These are phyloP conservation scores for Epizoanthus illoricatus DNA, from an alignment of 92 coral and sea anemone species.

Conservation along the genomic window DNA sequence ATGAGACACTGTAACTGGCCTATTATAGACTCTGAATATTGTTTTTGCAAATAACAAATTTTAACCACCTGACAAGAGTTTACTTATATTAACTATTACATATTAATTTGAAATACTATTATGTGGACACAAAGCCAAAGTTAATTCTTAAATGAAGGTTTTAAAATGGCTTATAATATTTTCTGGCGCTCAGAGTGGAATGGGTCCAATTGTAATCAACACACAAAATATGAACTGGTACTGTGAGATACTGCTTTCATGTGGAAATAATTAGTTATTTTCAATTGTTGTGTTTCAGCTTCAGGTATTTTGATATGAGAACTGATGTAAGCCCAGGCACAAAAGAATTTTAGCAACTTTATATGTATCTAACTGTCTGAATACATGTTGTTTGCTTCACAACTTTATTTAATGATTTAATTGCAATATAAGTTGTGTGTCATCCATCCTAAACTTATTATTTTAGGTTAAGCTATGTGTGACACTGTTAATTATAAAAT, in stretches of 20 bases:
- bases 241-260: background rate
- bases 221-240: slow-evolving; percentile 16
- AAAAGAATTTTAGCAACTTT: too few relatives aligned
- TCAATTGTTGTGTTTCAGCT: background rate
- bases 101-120: background rate
- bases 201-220: background rate
- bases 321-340: background rate
- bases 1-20: background rate
- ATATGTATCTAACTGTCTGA: too few relatives aligned
- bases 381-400: too few relatives aligned
- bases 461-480: too few relatives aligned
- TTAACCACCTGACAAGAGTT: background rate
- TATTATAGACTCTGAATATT: background rate
- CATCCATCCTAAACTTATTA: too few relatives aligned
- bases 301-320: background rate
- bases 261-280: slow-evolving; percentile 7
- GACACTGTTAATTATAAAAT: too few relatives aligned
- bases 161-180: background rate
- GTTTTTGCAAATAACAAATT: background rate
- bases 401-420: too few relatives aligned
- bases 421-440: too few relatives aligned
- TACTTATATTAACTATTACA: background rate
- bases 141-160: background rate
- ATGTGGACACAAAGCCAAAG: background rate
- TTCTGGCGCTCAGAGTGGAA: slow-evolving; percentile 25